Base-by-base conservation (phyloP, 2,888 invertebrate species). In the Aphidius colemani region DNA sequence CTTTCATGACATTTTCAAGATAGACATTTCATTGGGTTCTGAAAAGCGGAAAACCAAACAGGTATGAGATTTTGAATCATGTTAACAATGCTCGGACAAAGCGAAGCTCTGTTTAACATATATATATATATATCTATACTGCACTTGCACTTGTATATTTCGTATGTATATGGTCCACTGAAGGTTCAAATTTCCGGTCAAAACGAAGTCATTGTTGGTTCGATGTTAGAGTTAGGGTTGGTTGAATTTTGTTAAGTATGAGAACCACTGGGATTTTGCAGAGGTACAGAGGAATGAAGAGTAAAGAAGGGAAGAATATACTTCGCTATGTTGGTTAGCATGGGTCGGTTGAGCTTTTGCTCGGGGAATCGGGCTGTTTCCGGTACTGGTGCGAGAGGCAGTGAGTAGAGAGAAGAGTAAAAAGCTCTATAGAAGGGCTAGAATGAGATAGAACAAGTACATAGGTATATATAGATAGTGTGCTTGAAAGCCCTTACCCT, bases 301-400 rank as follows among this genome's bases (percentile, higher is more conserved):
- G 39, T 10, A 11, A 46, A 39, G 57, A 46, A 40, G 11, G 57
- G 48, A 5, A 48, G 11, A 18, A 48, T 11, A 13, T 48, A 65
- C 66, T 72, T 74, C 76, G 75, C 76, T 75, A 79, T 79, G 78
- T 78, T 79, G 76, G 74, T 73, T 76, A 77, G 75, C 73, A 76
- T 75, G 70, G 69, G 72, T 74, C 68, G 75, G 78, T 75, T 73
- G 74, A 75, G 78, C 76, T 78, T 73, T 69, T 55, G 71, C 69
- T 70, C 65, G 78, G 75, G 75, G 73, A 78, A 76, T 75, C 70
- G 39, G 77, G 76, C 73, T 76, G 79, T 77, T 79, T 79, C 79
- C 79, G 79, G 79, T 79, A 74, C 74, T 75, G 74, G 51, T 61
- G 58, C 50, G 59, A 50, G 51, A 62, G 57, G 49, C 45, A 8